Evolutionary conservation across 2,113 vertebrate genomes (phyloP).

Genomic region (Prunella fulvescens): DNA sequence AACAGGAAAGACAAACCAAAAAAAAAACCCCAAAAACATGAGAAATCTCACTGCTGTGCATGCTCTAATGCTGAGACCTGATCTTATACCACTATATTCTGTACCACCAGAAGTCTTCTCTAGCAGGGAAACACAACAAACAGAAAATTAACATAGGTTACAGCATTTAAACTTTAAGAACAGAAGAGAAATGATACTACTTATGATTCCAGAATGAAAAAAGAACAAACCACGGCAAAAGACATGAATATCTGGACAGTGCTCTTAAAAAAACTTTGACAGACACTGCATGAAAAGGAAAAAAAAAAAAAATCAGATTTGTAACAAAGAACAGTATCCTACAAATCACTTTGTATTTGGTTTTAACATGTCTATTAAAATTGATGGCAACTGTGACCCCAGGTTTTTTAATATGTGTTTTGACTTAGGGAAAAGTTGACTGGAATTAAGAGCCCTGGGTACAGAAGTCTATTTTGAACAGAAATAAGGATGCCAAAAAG

Average conservation of each 20-base stretch:
- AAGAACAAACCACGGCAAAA: background rate
- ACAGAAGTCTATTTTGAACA: background rate
- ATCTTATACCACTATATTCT: background rate
- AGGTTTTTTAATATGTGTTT: background rate
- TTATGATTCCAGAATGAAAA: background rate
- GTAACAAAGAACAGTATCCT: background rate
- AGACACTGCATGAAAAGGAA: background rate
- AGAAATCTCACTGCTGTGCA: background rate
- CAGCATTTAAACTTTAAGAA: background rate
- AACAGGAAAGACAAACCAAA: background rate
- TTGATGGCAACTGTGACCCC: background rate
- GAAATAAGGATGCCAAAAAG: background rate
- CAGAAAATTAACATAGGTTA: background rate
- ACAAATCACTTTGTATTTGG: background rate
- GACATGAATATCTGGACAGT: background rate
- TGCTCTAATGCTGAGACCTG: background rate
- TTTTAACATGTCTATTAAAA: background rate
- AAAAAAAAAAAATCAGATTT: background rate
- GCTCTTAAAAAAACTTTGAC: background rate
- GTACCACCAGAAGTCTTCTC: background rate
- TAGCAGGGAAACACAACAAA: background rate
- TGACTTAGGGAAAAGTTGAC: background rate
- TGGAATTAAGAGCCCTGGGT: background rate
- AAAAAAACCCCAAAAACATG: fast-evolving
- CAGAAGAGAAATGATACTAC: background rate